phyloP scores from a whole-genome alignment of 2,113 vertebrate species.

The Zosterops japonicus region DNA sequence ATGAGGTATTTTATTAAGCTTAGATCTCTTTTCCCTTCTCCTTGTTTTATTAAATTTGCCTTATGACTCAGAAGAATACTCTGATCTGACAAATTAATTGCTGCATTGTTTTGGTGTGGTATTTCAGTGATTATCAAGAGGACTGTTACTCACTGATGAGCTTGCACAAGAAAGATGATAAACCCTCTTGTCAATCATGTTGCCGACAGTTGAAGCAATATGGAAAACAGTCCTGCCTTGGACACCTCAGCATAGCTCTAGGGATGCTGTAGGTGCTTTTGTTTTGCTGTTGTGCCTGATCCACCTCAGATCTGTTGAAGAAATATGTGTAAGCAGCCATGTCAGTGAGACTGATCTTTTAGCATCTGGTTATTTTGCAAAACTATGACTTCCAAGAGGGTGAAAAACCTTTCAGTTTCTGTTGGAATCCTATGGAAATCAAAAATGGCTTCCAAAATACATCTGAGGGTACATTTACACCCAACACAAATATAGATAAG shows the following conservation, averaged over 20 bases:
- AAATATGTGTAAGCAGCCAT: fast-evolving
- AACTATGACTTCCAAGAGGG: not conserved
- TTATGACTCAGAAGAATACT: constrained; percentile 36
- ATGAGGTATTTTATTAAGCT: not conserved
- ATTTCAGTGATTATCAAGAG: not conserved
- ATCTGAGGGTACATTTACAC: not conserved
- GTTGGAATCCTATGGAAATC: not conserved
- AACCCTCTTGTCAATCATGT: not conserved
- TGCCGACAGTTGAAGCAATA: not conserved
- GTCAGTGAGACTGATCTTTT: fast-evolving
- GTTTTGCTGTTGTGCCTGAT: not conserved
- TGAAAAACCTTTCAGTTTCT: not conserved
- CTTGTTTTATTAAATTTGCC: constrained; percentile 29
- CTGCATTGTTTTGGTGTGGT: constrained; percentile 10
- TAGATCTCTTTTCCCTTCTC: not conserved
- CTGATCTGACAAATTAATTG: constrained; percentile 51
- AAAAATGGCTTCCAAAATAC: not conserved
- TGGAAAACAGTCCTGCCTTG: not conserved
- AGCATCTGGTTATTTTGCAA: not conserved
- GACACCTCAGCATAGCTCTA: not conserved
- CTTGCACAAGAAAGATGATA: not conserved
- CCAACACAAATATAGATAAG: not conserved
- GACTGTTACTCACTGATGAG: not conserved
- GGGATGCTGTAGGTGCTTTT: not conserved
- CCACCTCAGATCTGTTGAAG: not conserved